Percentiles rank a stretch among this genome's conserved stretches.
phyloP scores from a whole-genome alignment of 1,140 invertebrate genomes.

The Ruditapes philippinarum region DNA sequence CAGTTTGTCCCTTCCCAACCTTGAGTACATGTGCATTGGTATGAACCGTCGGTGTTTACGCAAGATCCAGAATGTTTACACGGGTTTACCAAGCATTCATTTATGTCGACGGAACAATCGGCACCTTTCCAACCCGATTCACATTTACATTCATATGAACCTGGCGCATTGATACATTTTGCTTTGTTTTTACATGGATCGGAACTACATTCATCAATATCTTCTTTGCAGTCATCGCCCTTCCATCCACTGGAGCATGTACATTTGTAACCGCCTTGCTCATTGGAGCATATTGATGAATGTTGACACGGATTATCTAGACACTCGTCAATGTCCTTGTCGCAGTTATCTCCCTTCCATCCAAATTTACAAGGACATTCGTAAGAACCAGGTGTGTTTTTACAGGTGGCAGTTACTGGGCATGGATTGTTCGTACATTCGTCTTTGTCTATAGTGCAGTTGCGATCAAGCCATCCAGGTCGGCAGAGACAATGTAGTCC shows the following conservation, averaged over 20 bases:
- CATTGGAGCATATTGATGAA: slow-evolving; percentile 70
- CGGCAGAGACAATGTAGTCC: slow-evolving; percentile 28
- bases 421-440: slow-evolving; percentile 27
- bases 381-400: slow-evolving; percentile 6
- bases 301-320: slow-evolving; percentile 50
- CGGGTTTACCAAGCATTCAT: neutral
- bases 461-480: slow-evolving; percentile 96
- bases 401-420: neutral
- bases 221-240: neutral
- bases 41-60: slow-evolving; percentile 21
- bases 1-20: slow-evolving; percentile 51
- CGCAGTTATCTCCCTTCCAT: slow-evolving; percentile 37
- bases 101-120: neutral
- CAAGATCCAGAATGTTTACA: slow-evolving; percentile 45
- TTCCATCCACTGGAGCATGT: slow-evolving; percentile 86
- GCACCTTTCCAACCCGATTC: neutral
- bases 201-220: neutral
- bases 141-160: slow-evolving; percentile 64
- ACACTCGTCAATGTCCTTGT: slow-evolving; percentile 53
- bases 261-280: slow-evolving; percentile 87
- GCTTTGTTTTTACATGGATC: neutral
- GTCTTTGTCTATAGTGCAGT: slow-evolving; percentile 87
- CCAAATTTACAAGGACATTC: slow-evolving; percentile 24
- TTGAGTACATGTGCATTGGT: neutral
- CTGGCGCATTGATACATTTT: neutral